A percentile compares a stretch with the other conserved stretches of the same genome.
Evolutionary conservation across 2,797 vertebrate species (phyloP).

Genomic region (Gephyroberyx darwinii): DNA sequence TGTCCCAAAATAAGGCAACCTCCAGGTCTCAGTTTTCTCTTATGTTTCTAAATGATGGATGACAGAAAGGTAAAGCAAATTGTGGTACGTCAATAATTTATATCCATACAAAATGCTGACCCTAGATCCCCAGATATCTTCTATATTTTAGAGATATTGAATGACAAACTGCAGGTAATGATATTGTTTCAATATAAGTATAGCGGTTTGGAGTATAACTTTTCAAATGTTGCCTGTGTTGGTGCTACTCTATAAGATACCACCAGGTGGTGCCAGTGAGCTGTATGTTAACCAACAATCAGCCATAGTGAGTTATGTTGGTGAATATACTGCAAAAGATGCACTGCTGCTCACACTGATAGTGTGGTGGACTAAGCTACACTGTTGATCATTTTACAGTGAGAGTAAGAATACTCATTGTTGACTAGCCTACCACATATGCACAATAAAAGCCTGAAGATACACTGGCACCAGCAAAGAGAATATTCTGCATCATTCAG

Average conservation of each 20-base stretch:
- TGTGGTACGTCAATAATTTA: neutral
- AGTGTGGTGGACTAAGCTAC: too few relatives aligned
- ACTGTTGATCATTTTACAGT: too few relatives aligned
- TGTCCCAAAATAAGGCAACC: too few relatives aligned
- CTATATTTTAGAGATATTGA: too few relatives aligned
- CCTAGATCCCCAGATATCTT: too few relatives aligned
- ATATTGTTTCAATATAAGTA: too few relatives aligned
- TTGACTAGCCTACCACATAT: conserved; percentile 2
- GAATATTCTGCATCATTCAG: conserved; percentile 28
- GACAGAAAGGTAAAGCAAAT: neutral
- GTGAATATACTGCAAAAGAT: too few relatives aligned
- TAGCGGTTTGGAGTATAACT: too few relatives aligned
- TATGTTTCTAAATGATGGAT: neutral
- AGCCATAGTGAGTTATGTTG: neutral
- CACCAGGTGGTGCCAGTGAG: conserved; percentile 59
- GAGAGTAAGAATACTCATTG: too few relatives aligned
- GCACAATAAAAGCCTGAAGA: neutral
- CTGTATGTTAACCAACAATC: neutral
- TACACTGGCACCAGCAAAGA: conserved; percentile 32
- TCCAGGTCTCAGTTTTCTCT: neutral
- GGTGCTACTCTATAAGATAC: neutral
- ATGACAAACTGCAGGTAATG: too few relatives aligned
- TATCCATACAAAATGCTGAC: too few relatives aligned
- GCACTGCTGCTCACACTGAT: too few relatives aligned
- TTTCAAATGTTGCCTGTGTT: neutral